Conservation (phyloP, 1,140 invertebrate genomes). For the Drosophila seguyi region DNA sequence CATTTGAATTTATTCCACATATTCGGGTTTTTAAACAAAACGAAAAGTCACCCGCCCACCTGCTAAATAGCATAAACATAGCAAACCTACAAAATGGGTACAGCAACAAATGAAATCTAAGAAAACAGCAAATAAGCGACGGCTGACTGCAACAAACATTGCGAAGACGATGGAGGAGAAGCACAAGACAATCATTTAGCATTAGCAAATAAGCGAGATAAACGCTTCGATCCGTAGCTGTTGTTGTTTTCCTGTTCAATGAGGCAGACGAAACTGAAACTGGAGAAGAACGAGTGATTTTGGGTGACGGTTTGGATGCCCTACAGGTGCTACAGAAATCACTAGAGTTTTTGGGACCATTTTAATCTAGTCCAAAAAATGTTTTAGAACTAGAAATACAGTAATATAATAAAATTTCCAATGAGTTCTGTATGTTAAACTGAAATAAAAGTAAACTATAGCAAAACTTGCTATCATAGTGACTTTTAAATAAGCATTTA, state of each 20-base stretch:
- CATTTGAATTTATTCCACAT: constrained; percentile 58
- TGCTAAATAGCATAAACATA: constrained; percentile 67
- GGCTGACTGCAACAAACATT: constrained; percentile 66
- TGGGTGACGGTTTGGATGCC: constrained; percentile 2
- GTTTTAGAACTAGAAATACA: no score
- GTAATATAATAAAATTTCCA: no score
- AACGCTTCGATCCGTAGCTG: constrained; percentile 68
- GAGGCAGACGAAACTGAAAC: constrained; percentile 48
- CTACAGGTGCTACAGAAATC: background rate
- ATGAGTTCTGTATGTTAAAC: no score
- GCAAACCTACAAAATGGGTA: constrained; percentile 28
- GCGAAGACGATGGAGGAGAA: constrained; percentile 28
- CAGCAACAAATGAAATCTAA: constrained; percentile 20
- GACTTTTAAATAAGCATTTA: no score
- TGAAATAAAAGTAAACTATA: no score
- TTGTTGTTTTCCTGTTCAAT: constrained; percentile 49
- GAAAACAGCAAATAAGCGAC: constrained; percentile 39
- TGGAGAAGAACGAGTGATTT: background rate
- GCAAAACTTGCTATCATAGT: no score
- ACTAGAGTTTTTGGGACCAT: background rate
- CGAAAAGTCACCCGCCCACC: constrained; percentile 69
- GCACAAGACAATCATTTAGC: constrained; percentile 71
- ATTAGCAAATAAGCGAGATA: constrained; percentile 75
- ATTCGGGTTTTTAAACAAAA: constrained; percentile 67
- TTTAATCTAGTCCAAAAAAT: no score